These are phyloP conservation scores for Drosophila ustulata DNA, from an alignment of 2,888 invertebrate genomes.

Conservation along the genomic window DNA sequence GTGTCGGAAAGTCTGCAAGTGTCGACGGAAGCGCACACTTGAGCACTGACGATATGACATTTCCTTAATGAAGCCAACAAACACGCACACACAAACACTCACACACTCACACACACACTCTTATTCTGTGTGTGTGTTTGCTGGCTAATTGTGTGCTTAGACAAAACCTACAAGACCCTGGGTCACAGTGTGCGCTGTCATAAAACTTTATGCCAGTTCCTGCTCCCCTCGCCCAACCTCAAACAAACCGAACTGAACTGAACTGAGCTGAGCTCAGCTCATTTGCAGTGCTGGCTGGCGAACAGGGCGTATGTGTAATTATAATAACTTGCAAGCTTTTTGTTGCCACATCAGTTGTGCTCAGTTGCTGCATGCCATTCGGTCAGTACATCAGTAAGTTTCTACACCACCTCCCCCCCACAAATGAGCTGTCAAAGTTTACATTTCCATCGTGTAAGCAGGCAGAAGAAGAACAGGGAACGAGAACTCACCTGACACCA, in stretches of 20 bases:
- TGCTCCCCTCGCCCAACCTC: not conserved
- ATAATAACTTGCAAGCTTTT: constrained; percentile 61
- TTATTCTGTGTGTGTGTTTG: constrained; percentile 3
- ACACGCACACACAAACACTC: constrained; percentile 35
- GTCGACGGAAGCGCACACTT: constrained; percentile 81
- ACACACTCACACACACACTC: not conserved
- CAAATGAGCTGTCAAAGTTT: constrained; percentile 45
- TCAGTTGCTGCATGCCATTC: constrained; percentile 18
- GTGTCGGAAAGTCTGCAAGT: constrained; percentile 43
- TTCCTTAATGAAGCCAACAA: constrained; percentile 81
- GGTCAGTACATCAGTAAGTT: constrained; percentile 23
- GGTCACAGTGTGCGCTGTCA: constrained; percentile 47
- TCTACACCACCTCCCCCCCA: not conserved
- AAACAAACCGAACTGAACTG: not conserved
- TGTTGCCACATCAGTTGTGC: constrained; percentile 10
- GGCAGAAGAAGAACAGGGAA: not conserved
- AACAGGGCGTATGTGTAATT: constrained; percentile 76
- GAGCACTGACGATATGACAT: constrained; percentile 80
- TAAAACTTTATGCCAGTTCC: constrained; percentile 61
- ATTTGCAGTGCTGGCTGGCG: constrained; percentile 37
- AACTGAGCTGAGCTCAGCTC: constrained; percentile 43
- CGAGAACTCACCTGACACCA: constrained; percentile 89
- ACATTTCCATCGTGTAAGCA: constrained; percentile 11
- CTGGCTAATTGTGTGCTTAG: constrained; percentile 55
- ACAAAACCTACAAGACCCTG: constrained; percentile 42